Conservation (phyloP, 1,140 invertebrate genomes). For the Glomeris maerens region DNA sequence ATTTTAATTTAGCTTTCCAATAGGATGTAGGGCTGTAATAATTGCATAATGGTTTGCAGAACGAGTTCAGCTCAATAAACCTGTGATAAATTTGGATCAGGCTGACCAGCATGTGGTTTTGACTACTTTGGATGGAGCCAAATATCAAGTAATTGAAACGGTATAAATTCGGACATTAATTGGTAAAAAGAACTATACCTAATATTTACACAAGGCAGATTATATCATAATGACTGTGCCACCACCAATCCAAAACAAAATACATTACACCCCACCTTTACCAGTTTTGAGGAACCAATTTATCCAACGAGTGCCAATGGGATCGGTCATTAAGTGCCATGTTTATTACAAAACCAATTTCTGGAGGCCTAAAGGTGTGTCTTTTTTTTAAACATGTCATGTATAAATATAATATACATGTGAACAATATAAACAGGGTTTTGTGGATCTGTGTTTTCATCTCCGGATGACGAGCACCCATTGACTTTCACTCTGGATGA, state of each 20-base stretch:
- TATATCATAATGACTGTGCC: slow-evolving; percentile 29
- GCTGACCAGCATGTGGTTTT: slow-evolving; percentile 14
- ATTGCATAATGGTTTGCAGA: too few relatives aligned
- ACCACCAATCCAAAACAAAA: slow-evolving; percentile 27
- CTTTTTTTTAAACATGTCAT: too few relatives aligned
- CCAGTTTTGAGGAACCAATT: slow-evolving; percentile 26
- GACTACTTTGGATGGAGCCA: slow-evolving; percentile 17
- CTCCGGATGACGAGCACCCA: slow-evolving; percentile 1
- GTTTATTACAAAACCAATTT: slow-evolving; percentile 29
- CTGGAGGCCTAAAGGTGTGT: slow-evolving; percentile 29
- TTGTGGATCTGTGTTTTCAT: slow-evolving; percentile 4
- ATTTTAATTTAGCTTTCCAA: too few relatives aligned
- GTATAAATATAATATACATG: too few relatives aligned
- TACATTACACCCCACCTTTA: slow-evolving; percentile 27
- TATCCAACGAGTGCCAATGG: slow-evolving; percentile 31
- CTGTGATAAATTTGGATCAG: slow-evolving; percentile 19
- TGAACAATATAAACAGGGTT: slow-evolving; percentile 2
- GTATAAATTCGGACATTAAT: neutral
- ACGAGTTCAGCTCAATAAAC: slow-evolving; percentile 8
- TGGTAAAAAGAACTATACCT: too few relatives aligned
- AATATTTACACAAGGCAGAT: too few relatives aligned
- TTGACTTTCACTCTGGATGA: slow-evolving; percentile 9
- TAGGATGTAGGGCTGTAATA: too few relatives aligned
- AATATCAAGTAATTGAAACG: slow-evolving; percentile 16
- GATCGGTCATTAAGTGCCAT: slow-evolving; percentile 30